Base-by-base conservation (phyloP, 2,113 vertebrate species). In the Cichladusa arquata region DNA sequence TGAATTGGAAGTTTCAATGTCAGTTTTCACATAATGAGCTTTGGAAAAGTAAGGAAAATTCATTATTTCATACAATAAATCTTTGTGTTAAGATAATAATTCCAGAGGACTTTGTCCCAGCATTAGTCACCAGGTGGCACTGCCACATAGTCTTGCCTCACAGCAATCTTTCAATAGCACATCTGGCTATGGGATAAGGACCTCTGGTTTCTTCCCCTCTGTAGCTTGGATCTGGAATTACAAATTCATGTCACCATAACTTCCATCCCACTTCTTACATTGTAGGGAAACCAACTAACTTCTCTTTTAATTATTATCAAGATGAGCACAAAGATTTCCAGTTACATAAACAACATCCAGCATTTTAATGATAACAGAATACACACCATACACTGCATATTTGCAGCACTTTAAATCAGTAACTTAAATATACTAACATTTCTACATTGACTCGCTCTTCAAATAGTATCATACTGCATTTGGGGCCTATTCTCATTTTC, bases 121-220 rank as follows among this genome's bases (percentile, higher is more conserved):
- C 58, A n/a, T 72, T 0, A 4, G 85, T 92, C 96, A 94, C 87
- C 51, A 96, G 95, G 71, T 93, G 96, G 95, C 95, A 93, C 47
- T 97, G 71, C 76, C 79, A 11, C 74, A 69, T 29, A 7, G 26
- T 13, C 61, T 44, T 65, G 28, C 12, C 47, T 24, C 5, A 20
- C 5, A 2, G 18, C 50, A 33, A 11, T 72, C 10, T 31, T 76
- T 48, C 13, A 18, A 38, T 31, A 36, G 28, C 3, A 0, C 2
- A 8, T 25, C 40, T 61, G 28, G 40, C 25, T 19, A 4, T 12
- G 25, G 18, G 16, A 6, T 65, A 16, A 53, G 25, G 34, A 57
- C 22, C 69, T 53, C 4, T 5, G 13, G 3, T 45, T 82, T 53
- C 54, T 9, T 64, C 6, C 3, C 7, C 31, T 38, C 18, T 31